phyloP scores from a whole-genome alignment of 2,797 vertebrate species.

The Gephyroberyx darwinii region DNA sequence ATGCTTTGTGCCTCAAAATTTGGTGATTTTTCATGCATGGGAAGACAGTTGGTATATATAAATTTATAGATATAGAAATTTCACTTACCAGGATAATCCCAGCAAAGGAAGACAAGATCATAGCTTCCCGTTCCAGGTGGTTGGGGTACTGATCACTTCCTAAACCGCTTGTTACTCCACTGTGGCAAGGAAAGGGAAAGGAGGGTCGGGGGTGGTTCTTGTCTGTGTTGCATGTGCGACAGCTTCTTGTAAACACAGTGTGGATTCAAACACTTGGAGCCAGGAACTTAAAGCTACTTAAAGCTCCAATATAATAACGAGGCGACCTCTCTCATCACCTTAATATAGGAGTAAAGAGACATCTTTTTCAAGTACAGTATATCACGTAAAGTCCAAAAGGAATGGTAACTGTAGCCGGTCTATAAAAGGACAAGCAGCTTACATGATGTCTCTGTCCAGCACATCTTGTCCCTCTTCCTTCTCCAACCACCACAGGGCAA shows the following conservation, averaged over 20 bases:
- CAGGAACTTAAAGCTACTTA: not conserved
- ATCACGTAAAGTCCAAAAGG: not conserved
- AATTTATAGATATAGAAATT: not conserved
- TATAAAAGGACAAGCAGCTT: constrained; percentile 35
- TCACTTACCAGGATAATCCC: constrained; percentile 86
- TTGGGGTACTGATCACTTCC: constrained; percentile 72
- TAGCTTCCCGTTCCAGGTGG: constrained; percentile 84
- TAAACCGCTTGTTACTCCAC: constrained; percentile 45
- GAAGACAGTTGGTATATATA: too few relatives aligned
- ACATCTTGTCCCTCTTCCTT: constrained; percentile 66
- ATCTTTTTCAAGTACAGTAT: not conserved
- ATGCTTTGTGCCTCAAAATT: too few relatives aligned
- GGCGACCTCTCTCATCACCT: too few relatives aligned
- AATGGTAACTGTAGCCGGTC: not conserved
- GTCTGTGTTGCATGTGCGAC: not conserved
- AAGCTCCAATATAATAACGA: not conserved
- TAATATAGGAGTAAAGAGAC: too few relatives aligned
- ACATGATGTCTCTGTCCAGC: constrained; percentile 70
- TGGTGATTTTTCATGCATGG: too few relatives aligned
- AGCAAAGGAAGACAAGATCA: constrained; percentile 91
- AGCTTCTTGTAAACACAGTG: not conserved
- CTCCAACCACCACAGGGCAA: constrained; percentile 85
- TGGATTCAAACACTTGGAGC: not conserved
- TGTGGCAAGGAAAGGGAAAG: constrained; percentile 29
- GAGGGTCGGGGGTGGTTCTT: not conserved